A percentile compares a stretch with the other conserved stretches of the same genome.
phyloP scores from a whole-genome alignment of 2,888 invertebrate species.

The Myopa testacea region DNA sequence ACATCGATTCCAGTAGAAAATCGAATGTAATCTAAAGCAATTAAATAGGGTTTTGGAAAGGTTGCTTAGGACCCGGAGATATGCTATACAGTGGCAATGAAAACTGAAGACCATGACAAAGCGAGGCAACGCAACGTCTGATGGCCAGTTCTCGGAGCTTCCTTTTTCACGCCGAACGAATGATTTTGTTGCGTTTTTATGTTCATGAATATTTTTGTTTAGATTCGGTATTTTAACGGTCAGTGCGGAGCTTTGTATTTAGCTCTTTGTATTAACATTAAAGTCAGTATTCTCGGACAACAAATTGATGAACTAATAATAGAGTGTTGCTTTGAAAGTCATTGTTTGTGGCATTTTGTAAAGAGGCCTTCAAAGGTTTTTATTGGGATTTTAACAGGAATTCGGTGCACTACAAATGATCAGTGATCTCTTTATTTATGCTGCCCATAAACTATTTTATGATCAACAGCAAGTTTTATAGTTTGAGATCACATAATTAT shows the following conservation, averaged over 20 bases:
- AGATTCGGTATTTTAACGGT: background rate
- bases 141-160: background rate
- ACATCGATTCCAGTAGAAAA: background rate
- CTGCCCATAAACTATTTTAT: background rate
- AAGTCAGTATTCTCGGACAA: constrained; percentile 17
- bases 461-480: background rate
- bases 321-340: constrained; percentile 10
- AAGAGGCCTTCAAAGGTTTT: background rate
- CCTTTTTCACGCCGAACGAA: background rate
- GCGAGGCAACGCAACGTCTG: background rate
- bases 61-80: background rate
- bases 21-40: constrained; percentile 26
- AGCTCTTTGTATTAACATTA: background rate
- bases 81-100: constrained; percentile 7
- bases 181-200: constrained; percentile 20
- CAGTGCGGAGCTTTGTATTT: background rate
- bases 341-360: background rate
- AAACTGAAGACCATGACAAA: constrained; percentile 8
- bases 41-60: constrained; percentile 17
- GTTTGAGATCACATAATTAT: background rate
- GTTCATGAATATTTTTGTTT: constrained; percentile 21
- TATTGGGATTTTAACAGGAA: background rate
- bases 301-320: constrained; percentile 39
- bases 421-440: background rate
- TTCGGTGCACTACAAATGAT: background rate